These are phyloP conservation scores for Rapana venosa DNA, from an alignment of 2,888 invertebrate species.

Conservation along the genomic window DNA sequence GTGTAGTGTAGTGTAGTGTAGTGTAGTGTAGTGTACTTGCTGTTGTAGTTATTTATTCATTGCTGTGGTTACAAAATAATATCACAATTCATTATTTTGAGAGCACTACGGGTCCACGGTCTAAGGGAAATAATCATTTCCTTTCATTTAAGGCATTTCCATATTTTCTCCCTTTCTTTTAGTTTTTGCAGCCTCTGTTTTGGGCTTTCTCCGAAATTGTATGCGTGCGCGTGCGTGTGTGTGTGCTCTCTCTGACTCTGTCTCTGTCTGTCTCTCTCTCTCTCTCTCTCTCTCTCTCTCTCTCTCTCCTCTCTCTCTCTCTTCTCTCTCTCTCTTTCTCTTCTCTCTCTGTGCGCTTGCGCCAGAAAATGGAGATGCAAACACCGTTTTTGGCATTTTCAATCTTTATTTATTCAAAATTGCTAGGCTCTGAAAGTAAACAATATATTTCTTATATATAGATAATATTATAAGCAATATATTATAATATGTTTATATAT, in stretches of 20 bases:
- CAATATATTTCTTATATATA: not conserved
- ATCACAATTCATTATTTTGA: not conserved
- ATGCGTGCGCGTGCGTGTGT: not conserved
- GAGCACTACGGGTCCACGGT: not conserved
- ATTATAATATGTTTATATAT: not conserved
- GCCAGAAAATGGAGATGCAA: not conserved
- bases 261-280: not conserved
- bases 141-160: not conserved
- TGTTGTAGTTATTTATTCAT: too few relatives aligned
- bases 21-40: too few relatives aligned
- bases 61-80: too few relatives aligned
- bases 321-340: not conserved
- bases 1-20: too few relatives aligned
- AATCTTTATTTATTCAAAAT: too few relatives aligned
- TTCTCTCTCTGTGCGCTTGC: not conserved
- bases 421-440: not conserved
- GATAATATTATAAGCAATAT: too few relatives aligned
- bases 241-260: not conserved
- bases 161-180: not conserved
- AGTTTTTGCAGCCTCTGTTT: not conserved
- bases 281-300: constrained; percentile 21
- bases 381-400: not conserved
- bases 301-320: constrained; percentile 16
- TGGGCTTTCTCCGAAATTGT: not conserved
- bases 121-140: too few relatives aligned